Percentiles rank a stretch among this genome's conserved stretches.
Conservation (phyloP, 1,140 invertebrate genomes). For the Trichoplusia ni region DNA sequence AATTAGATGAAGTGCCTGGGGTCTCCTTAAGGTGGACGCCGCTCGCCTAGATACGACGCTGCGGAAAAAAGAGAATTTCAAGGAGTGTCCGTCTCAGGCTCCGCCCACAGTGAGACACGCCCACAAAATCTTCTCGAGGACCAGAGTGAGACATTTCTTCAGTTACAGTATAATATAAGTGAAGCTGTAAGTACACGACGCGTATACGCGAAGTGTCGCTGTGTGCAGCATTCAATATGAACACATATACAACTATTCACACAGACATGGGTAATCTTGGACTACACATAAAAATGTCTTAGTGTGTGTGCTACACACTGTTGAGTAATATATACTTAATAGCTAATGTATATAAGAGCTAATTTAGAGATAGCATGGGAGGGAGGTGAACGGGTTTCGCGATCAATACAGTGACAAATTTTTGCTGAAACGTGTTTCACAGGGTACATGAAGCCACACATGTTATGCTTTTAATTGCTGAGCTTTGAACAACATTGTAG, state of each 20-base stretch:
- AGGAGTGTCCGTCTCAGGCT: slow-evolving; percentile 72
- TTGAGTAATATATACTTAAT: neutral
- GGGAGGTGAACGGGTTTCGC: slow-evolving; percentile 18
- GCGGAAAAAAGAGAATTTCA: slow-evolving; percentile 77
- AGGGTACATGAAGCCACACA: no score
- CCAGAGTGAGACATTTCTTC: slow-evolving; percentile 72
- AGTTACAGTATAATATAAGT: slow-evolving; percentile 47
- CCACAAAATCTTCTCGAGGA: slow-evolving; percentile 62
- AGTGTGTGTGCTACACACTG: slow-evolving; percentile 2
- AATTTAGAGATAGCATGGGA: slow-evolving; percentile 26
- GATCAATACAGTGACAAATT: slow-evolving; percentile 19
- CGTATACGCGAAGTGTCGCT: neutral
- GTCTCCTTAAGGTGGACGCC: slow-evolving; percentile 61
- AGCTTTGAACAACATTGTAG: no score
- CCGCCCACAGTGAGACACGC: slow-evolving; percentile 69
- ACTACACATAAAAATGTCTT: slow-evolving; percentile 11
- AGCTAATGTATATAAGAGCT: slow-evolving; percentile 13
- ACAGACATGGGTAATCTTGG: neutral
- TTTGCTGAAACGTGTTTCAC: neutral
- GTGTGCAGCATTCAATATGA: slow-evolving; percentile 18
- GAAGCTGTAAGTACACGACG: slow-evolving; percentile 31
- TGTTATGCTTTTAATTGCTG: no score
- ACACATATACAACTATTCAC: neutral
- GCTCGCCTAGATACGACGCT: slow-evolving; percentile 73
- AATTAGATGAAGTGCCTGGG: slow-evolving; percentile 44